Evolutionary conservation across 2,797 vertebrate species (phyloP).

Genomic region (Pangasius mekongensis): DNA sequence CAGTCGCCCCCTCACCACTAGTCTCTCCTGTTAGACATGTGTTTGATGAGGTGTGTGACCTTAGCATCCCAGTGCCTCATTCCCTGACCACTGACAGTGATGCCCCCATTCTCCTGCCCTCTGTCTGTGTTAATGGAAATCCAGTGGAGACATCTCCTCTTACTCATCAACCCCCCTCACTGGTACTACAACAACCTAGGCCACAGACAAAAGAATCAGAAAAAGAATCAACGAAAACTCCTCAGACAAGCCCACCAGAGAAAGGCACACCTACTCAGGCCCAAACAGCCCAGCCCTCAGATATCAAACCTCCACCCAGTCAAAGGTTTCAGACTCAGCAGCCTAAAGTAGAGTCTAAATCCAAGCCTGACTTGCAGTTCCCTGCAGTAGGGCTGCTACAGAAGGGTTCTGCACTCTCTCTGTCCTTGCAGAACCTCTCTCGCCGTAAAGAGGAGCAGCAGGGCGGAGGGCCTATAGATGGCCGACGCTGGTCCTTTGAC

Average conservation of each 20-base stretch:
- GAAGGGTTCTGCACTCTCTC: slow-evolving; percentile 73
- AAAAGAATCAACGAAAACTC: slow-evolving; percentile 41
- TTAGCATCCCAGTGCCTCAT: slow-evolving; percentile 72
- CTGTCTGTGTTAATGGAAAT: slow-evolving; percentile 87
- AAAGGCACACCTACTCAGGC: slow-evolving; percentile 35
- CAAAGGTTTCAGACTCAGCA: slow-evolving; percentile 8
- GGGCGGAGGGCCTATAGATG: slow-evolving; percentile 58
- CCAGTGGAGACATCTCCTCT: slow-evolving; percentile 75
- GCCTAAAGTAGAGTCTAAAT: slow-evolving; percentile 36
- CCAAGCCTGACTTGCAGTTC: slow-evolving; percentile 64
- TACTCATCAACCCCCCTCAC: slow-evolving; percentile 56
- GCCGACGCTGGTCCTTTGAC: slow-evolving; percentile 80
- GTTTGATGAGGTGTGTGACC: slow-evolving; percentile 82
- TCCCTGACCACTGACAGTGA: slow-evolving; percentile 64
- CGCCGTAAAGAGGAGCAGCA: slow-evolving; percentile 65
- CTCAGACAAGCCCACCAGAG: slow-evolving; percentile 33
- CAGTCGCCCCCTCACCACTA: slow-evolving; percentile 80
- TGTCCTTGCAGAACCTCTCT: slow-evolving; percentile 76
- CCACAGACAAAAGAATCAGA: slow-evolving; percentile 18
- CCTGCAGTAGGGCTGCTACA: slow-evolving; percentile 69
- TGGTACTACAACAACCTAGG: slow-evolving; percentile 53
- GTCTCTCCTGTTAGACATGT: slow-evolving; percentile 82
- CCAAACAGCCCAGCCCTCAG: slow-evolving; percentile 14
- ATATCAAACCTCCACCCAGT: slow-evolving; percentile 25
- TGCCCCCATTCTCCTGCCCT: slow-evolving; percentile 71